Percentiles rank a stretch among this genome's conserved stretches.
These are phyloP conservation scores for Atractosteus spatula DNA, from an alignment of 2,113 vertebrate genomes.

Conservation along the genomic window DNA sequence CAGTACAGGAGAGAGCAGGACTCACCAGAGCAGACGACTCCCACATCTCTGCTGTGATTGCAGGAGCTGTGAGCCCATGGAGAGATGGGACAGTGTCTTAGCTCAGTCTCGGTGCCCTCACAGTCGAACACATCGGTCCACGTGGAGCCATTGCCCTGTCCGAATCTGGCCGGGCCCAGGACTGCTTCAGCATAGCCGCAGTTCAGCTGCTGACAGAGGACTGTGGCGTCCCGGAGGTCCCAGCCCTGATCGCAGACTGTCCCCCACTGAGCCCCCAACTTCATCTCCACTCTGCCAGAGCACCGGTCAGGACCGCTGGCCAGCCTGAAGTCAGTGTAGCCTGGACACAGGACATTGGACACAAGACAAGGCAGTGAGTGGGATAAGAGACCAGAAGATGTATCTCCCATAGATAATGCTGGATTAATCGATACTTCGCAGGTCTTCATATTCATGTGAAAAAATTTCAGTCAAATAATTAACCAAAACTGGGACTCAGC, in stretches of 20 bases:
- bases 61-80: background rate
- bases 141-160: slow-evolving; percentile 23
- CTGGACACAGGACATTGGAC: background rate
- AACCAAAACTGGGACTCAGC: no score
- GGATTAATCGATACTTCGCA: no score
- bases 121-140: slow-evolving; percentile 37
- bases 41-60: background rate
- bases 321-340: background rate
- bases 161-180: slow-evolving; percentile 27
- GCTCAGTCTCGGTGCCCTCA: slow-evolving; percentile 35
- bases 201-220: slow-evolving; percentile 38
- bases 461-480: no score
- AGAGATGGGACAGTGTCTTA: slow-evolving; percentile 31
- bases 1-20: background rate
- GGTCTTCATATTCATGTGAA: no score
- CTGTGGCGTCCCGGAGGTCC: slow-evolving; percentile 31
- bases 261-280: background rate
- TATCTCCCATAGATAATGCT: no score
- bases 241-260: slow-evolving; percentile 33
- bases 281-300: background rate
- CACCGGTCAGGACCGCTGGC: background rate
- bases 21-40: background rate
- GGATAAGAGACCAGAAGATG: no score
- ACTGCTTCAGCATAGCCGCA: slow-evolving; percentile 36
- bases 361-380: background rate